These are phyloP conservation scores for Gobius niger DNA, from an alignment of 2,113 vertebrate genomes.

Conservation along the genomic window DNA sequence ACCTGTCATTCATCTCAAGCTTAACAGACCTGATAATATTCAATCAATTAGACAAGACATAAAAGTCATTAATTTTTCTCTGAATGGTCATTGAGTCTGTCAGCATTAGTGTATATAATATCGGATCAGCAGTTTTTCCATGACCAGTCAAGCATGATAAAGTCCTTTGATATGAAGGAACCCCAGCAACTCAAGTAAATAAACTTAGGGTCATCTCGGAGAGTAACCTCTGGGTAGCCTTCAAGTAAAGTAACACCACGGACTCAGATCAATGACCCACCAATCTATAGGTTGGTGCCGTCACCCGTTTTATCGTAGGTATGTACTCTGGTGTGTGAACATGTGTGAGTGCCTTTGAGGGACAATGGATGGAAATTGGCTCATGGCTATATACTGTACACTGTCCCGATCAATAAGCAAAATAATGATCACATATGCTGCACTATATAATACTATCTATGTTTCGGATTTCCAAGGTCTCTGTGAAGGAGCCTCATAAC, in stretches of 20 bases:
- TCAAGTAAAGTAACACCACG: background rate
- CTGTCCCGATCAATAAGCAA: too few relatives aligned
- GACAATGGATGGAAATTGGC: too few relatives aligned
- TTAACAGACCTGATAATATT: conserved; percentile 66
- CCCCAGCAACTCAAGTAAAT: background rate
- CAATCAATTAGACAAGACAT: conserved; percentile 64
- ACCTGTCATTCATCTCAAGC: conserved; percentile 53
- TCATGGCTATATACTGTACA: too few relatives aligned
- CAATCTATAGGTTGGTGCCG: too few relatives aligned
- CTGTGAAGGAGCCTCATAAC: too few relatives aligned
- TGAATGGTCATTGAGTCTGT: conserved; percentile 40
- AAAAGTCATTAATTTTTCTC: conserved; percentile 45
- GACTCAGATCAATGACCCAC: background rate
- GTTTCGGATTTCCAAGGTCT: too few relatives aligned
- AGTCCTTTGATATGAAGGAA: background rate
- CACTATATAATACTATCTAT: too few relatives aligned
- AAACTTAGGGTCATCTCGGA: background rate
- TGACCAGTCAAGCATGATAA: conserved; percentile 4
- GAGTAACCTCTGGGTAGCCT: background rate
- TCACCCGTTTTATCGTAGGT: too few relatives aligned
- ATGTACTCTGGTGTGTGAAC: too few relatives aligned
- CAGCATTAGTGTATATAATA: conserved; percentile 33
- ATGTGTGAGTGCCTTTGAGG: too few relatives aligned
- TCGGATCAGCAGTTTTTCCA: conserved; percentile 13
- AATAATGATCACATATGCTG: too few relatives aligned